A percentile compares a stretch with the other conserved stretches of the same genome.
Conservation (phyloP, 2,113 vertebrate genomes). For the Salvelinus fontinalis region DNA sequence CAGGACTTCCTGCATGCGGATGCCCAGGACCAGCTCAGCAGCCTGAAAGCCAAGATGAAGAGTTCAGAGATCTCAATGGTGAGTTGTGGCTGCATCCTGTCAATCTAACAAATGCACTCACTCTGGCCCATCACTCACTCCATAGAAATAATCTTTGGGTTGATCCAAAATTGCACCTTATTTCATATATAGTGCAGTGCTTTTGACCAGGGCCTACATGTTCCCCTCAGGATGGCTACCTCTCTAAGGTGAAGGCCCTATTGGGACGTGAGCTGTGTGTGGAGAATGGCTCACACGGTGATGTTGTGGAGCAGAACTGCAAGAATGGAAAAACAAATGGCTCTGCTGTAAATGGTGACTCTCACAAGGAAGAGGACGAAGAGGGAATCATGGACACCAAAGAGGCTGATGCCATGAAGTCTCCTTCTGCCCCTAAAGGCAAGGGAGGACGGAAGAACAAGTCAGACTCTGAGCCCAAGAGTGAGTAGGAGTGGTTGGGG, state of each 20-base stretch:
- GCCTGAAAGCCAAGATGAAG: slow-evolving; percentile 83
- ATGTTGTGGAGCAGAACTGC: slow-evolving; percentile 58
- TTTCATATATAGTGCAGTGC: neutral
- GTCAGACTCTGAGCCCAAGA: slow-evolving; percentile 76
- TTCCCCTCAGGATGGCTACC: slow-evolving; percentile 82
- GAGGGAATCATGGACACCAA: slow-evolving; percentile 67
- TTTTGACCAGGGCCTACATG: neutral
- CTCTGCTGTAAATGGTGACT: slow-evolving; percentile 71
- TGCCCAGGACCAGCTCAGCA: slow-evolving; percentile 80
- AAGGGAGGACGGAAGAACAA: slow-evolving; percentile 79
- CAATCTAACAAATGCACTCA: neutral
- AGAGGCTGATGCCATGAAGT: slow-evolving; percentile 66
- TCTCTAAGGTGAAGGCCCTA: slow-evolving; percentile 88
- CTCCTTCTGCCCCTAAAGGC: slow-evolving; percentile 60
- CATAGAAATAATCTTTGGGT: too few species aligned
- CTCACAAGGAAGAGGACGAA: slow-evolving; percentile 70
- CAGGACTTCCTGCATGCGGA: slow-evolving; percentile 84
- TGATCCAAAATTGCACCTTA: neutral
- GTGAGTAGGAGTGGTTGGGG: slow-evolving; percentile 59
- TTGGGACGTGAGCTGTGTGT: slow-evolving; percentile 81
- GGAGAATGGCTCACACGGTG: slow-evolving; percentile 73
- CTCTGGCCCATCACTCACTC: neutral
- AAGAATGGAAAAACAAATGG: slow-evolving; percentile 79
- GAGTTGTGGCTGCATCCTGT: slow-evolving; percentile 18
- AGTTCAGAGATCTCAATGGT: slow-evolving; percentile 88